Evolutionary conservation across 1,140 invertebrate genomes (phyloP).

Genomic region (Bombus haemorrhoidalis): DNA sequence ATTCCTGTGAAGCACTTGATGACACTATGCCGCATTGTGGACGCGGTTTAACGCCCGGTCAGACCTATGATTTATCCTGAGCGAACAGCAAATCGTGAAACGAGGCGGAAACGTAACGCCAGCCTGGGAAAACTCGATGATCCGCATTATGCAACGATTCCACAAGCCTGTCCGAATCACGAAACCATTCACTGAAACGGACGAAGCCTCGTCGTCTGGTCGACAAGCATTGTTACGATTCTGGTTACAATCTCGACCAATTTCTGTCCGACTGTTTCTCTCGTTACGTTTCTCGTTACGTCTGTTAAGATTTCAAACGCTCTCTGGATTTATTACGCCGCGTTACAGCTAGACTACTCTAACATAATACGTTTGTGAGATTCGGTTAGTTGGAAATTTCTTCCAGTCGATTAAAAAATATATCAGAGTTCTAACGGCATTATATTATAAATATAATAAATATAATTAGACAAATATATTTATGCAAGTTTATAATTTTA

Average conservation of each 20-base stretch:
- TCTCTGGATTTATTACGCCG: background rate
- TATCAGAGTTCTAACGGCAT: too few relatives aligned
- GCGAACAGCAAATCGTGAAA: conserved; percentile 17
- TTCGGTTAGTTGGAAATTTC: background rate
- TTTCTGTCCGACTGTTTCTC: conserved; percentile 6
- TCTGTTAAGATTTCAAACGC: background rate
- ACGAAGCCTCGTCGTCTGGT: conserved; percentile 21
- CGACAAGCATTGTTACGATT: conserved; percentile 25
- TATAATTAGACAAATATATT: too few relatives aligned
- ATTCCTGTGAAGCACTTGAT: conserved; percentile 9
- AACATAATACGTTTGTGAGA: too few relatives aligned
- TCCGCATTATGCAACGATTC: conserved; percentile 60
- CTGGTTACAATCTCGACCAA: background rate
- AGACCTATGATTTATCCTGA: conserved; percentile 55
- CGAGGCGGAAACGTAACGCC: conserved; percentile 43
- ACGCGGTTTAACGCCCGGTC: conserved; percentile 46
- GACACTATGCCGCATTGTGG: conserved; percentile 42
- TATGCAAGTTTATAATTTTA: too few relatives aligned
- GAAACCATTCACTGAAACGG: conserved; percentile 36
- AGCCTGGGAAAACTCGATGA: conserved; percentile 56
- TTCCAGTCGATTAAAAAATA: background rate
- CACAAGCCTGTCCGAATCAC: conserved; percentile 47
- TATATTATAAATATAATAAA: too few relatives aligned
- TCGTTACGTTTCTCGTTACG: background rate
- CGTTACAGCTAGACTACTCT: background rate